Evolutionary conservation across 1,140 invertebrate species (phyloP).

Genomic region (Drosophila punjabiensis): DNA sequence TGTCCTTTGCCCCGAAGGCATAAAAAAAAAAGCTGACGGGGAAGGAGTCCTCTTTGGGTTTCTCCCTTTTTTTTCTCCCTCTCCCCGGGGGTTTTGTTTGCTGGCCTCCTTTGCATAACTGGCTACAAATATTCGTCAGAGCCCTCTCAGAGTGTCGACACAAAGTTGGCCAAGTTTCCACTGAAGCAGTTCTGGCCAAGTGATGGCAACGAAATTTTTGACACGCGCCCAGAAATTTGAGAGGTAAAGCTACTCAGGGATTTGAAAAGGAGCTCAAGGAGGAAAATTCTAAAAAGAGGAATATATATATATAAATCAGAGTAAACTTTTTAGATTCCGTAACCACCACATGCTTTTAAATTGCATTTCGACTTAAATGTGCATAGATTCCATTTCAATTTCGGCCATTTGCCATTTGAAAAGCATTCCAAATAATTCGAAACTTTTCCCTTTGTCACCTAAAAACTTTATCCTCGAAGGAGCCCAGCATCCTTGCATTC

Average conservation of each 20-base stretch:
- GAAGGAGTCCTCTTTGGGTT: constrained; percentile 29
- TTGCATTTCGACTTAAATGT: constrained; percentile 42
- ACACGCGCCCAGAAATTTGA: constrained; percentile 62
- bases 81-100: constrained; percentile 51
- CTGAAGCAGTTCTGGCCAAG: constrained; percentile 42
- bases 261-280: neutral
- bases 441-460: constrained; percentile 55
- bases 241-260: constrained; percentile 8
- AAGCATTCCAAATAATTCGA: constrained; percentile 45
- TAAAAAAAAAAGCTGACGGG: constrained; percentile 75
- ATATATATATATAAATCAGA: neutral
- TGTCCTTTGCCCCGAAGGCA: constrained; percentile 72
- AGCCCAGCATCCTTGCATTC: constrained; percentile 19
- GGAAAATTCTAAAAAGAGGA: neutral
- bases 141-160: constrained; percentile 19
- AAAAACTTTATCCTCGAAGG: constrained; percentile 49
- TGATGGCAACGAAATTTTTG: constrained; percentile 73
- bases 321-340: constrained; percentile 29
- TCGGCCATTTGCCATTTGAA: constrained; percentile 42
- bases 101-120: constrained; percentile 73
- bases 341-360: constrained; percentile 16
- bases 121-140: constrained; percentile 64
- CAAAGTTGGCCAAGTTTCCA: constrained; percentile 36
- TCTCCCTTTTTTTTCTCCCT: constrained; percentile 5
- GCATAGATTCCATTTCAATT: constrained; percentile 53